A percentile compares a stretch with the other conserved stretches of the same genome.
Conservation (phyloP, 2,888 invertebrate species). For the Malthinus flaveolus region DNA sequence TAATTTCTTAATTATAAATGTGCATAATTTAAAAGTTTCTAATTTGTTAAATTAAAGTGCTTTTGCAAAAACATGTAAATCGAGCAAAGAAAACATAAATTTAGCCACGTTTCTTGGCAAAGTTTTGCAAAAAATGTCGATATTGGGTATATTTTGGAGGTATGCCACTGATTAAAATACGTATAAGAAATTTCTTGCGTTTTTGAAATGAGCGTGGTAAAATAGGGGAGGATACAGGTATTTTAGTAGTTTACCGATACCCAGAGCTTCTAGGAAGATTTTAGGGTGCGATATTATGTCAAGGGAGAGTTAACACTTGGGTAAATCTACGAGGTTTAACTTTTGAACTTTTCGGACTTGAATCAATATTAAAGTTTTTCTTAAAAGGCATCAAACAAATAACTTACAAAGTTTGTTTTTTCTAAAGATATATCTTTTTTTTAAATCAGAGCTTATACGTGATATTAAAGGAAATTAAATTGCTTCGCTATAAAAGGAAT, state of each 20-base stretch:
- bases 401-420: background rate
- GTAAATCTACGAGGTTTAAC: constrained; percentile 11
- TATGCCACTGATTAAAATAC: constrained; percentile 12
- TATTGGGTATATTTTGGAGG: constrained; percentile 6
- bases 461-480: constrained; percentile 12
- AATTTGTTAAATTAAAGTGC: background rate
- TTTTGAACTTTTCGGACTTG: constrained; percentile 12
- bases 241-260: constrained; percentile 16
- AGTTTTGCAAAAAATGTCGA: constrained; percentile 14
- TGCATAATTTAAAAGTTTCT: background rate
- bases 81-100: constrained; percentile 9
- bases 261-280: constrained; percentile 13
- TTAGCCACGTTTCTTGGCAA: constrained; percentile 13
- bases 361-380: constrained; percentile 17
- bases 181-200: constrained; percentile 5
- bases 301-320: constrained; percentile 15
- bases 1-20: background rate
- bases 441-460: background rate
- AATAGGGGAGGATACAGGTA: constrained; percentile 20
- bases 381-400: constrained; percentile 7
- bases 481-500: constrained; percentile 9
- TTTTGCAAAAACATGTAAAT: constrained; percentile 1
- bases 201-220: constrained; percentile 11
- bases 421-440: background rate
- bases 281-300: constrained; percentile 17